Conservation (phyloP, 2,113 vertebrate species). For the Galemys pyrenaicus region DNA sequence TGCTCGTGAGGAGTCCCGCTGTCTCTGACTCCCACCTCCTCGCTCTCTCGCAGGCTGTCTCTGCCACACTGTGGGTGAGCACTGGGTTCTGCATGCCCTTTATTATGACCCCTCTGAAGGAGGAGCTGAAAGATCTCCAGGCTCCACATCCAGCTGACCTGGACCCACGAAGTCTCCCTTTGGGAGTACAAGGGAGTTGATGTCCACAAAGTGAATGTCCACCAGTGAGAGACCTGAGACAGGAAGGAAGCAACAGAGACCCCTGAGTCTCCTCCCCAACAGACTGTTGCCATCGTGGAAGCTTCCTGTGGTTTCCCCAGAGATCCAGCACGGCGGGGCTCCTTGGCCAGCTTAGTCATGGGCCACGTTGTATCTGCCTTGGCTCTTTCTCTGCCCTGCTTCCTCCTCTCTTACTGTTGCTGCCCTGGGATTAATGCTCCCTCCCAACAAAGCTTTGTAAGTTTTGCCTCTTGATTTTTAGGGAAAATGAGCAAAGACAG, state of each 20-base stretch:
- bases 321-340: rapidly evolving
- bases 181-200: rapidly evolving
- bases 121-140: neutral
- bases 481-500: neutral
- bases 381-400: neutral
- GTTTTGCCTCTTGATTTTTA: neutral
- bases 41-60: too few species aligned
- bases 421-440: neutral
- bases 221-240: neutral
- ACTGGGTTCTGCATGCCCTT: neutral
- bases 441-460: neutral
- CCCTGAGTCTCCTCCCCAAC: neutral
- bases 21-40: too few species aligned
- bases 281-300: neutral
- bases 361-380: too few species aligned
- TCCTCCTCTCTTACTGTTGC: neutral
- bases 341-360: rapidly evolving
- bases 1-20: neutral
- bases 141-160: too few species aligned
- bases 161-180: neutral
- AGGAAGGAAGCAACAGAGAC: neutral
- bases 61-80: neutral
- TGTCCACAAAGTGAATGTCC: neutral
- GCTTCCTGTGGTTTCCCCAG: neutral
- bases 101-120: too few species aligned